Evolutionary conservation across 64 coral and sea anemone species (phyloP), one percentile per base, ranked within the genome.

Genomic region (Montipora foliosa): DNA sequence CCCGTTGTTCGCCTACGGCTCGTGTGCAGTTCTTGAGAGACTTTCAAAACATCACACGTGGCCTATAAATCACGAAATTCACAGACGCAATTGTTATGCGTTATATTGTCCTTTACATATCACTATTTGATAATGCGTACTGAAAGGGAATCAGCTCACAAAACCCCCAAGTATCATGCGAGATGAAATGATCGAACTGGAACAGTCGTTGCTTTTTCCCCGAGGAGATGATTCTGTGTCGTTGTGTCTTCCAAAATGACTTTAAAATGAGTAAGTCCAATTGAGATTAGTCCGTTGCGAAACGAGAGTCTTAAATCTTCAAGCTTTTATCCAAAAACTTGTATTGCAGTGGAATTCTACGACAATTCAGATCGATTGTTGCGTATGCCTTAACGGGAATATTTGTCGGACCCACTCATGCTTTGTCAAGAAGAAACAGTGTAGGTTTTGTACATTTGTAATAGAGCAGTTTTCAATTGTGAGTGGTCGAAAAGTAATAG

Each of bases 301-400:
- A 3, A 13, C 12, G 12, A 62, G 52, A 9, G 52, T 5, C 9
- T 9, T 55, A 9, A 10, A 12, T 14, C 16, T 67, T 14, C 64
- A 14, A 67, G 70, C 21, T 6, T 79, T 50, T 48, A 19, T 4
- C 46, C 44, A 17, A n/a, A 14, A 58, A 13, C 0, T 83, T 49
- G 2, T 60, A 1, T 86, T 70, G 16, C 10, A 86, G 82, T 86
- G 82, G 82, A 71, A 86, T 8, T 20, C 82, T 49, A 19, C 16
- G 4, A 45, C n/a, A 86, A n/a, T 86, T 86, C 46, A 86, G 66
- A 86, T 21, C 3, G 15, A 71, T 45, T 70, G 15, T 86, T 12
- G 82, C 82, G 21, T 15, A 47, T n/a, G 20, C 66, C n/a, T 86
- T 86, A 49, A 86, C 82, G 71, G 71, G 66, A 19, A 17, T 59